Evolutionary conservation across 2,888 invertebrate genomes (phyloP).

Genomic region (Cheilosia scutellata): DNA sequence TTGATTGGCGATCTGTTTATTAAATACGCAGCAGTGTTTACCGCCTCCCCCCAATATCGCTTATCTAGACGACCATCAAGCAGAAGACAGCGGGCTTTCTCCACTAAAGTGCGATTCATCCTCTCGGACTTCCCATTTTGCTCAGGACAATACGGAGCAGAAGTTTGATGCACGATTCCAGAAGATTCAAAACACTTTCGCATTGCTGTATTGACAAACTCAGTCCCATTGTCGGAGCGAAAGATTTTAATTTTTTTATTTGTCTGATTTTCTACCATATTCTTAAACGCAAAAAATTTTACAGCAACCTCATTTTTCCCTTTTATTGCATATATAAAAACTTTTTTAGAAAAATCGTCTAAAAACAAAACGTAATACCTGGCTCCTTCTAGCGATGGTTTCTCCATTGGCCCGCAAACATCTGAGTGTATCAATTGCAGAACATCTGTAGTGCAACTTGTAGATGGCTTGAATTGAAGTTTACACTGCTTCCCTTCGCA

Average conservation of each 20-base stretch:
- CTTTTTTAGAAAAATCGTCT: neutral
- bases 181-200: constrained; percentile 18
- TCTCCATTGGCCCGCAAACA: neutral
- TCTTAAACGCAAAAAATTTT: too few relatives aligned
- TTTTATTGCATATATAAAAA: constrained; percentile 1
- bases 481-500: constrained; percentile 4
- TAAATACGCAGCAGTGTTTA: constrained; percentile 68
- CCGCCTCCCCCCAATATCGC: constrained; percentile 70
- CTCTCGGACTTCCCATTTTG: constrained; percentile 24
- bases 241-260: too few relatives aligned
- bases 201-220: too few relatives aligned
- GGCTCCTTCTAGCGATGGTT: constrained; percentile 5
- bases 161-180: constrained; percentile 21
- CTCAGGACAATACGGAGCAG: constrained; percentile 15
- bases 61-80: constrained; percentile 39
- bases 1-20: constrained; percentile 25
- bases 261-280: too few relatives aligned
- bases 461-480: neutral
- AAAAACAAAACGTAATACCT: neutral
- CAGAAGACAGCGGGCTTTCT: constrained; percentile 67
- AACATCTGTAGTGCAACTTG: neutral
- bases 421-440: neutral
- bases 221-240: too few relatives aligned
- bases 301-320: neutral
- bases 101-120: constrained; percentile 69